phyloP scores from a whole-genome alignment of 2,113 vertebrate genomes.

The Protobothrops mucrosquamatus region DNA sequence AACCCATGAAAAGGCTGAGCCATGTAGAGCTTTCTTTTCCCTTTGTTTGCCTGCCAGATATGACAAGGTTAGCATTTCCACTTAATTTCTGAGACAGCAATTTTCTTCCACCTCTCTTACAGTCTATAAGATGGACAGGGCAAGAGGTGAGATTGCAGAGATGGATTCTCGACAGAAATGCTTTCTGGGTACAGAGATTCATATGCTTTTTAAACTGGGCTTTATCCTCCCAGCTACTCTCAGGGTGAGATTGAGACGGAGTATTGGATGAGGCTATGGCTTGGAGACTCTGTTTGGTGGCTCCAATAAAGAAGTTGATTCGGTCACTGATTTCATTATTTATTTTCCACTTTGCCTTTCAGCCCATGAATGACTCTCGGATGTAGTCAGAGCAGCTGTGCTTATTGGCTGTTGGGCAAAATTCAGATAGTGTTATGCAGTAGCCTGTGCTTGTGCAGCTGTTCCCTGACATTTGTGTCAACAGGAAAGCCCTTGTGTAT shows the following conservation, averaged over 20 bases:
- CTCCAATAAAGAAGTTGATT: background rate
- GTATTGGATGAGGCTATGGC: background rate
- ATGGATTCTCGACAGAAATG: background rate
- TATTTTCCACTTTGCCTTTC: background rate
- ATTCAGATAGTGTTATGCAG: background rate
- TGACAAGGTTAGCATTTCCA: conserved; percentile 63
- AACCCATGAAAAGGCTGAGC: conserved; percentile 70
- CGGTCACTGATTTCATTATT: background rate
- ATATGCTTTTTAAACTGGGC: background rate
- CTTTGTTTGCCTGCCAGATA: conserved; percentile 64
- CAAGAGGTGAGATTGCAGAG: background rate
- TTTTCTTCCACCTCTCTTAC: background rate
- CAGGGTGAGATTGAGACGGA: background rate
- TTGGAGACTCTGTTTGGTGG: background rate
- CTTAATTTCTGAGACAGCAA: conserved; percentile 66
- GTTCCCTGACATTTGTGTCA: background rate
- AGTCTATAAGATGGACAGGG: background rate
- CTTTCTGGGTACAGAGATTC: background rate
- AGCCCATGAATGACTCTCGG: background rate
- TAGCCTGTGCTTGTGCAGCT: background rate
- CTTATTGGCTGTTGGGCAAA: background rate
- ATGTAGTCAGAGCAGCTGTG: background rate
- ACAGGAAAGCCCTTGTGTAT: background rate
- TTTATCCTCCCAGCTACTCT: background rate
- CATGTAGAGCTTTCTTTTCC: conserved; percentile 40